A percentile compares a stretch with the other conserved stretches of the same genome.
Evolutionary conservation across 2,113 vertebrate species (phyloP).

Genomic region (Lamprologus callipterus): DNA sequence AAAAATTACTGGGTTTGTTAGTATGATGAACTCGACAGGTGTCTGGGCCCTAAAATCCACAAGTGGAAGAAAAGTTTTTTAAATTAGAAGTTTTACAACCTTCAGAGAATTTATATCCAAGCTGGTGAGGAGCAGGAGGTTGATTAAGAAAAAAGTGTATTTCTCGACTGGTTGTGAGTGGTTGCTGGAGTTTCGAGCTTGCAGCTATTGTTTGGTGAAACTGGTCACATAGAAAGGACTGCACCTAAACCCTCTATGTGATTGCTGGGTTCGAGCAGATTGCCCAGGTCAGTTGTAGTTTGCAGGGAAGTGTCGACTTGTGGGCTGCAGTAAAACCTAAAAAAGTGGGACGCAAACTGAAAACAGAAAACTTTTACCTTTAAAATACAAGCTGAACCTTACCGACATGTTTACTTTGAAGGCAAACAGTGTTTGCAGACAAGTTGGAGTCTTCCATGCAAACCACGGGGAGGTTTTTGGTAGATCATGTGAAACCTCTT

Average conservation of each 20-base stretch:
- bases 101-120: accelerated
- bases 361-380: background rate
- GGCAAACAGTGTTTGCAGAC: background rate
- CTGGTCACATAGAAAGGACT: background rate
- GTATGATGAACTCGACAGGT: background rate
- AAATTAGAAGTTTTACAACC: accelerated
- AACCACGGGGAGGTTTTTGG: accelerated
- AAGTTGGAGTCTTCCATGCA: background rate
- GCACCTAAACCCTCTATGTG: background rate
- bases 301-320: background rate
- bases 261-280: background rate
- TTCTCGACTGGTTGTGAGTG: accelerated
- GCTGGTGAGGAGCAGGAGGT: background rate
- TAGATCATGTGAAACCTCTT: background rate
- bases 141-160: background rate
- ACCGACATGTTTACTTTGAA: accelerated
- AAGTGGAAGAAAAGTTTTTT: background rate
- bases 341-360: accelerated
- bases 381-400: background rate
- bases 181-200: accelerated
- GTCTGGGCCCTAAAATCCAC: background rate
- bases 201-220: background rate
- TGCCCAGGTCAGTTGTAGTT: background rate
- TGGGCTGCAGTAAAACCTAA: background rate
- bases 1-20: background rate